phyloP scores from a whole-genome alignment of 1,140 invertebrate genomes.

The Lethocerus indicus region DNA sequence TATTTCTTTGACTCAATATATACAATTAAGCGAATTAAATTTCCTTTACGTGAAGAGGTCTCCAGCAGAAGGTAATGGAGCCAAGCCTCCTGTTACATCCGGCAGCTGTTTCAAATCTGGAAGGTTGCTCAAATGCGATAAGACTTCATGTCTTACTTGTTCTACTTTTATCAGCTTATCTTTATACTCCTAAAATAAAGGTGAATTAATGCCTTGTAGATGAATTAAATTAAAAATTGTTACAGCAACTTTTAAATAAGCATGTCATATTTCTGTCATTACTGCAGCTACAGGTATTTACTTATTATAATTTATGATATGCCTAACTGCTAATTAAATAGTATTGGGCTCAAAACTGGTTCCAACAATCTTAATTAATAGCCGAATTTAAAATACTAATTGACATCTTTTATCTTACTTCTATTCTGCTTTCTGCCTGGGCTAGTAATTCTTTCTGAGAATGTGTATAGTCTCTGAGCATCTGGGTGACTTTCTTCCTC shows the following conservation, averaged over 20 bases:
- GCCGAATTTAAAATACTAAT: no score
- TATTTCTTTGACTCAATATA: no score
- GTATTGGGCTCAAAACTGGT: no score
- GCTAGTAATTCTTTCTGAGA: conserved; percentile 67
- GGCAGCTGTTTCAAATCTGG: conserved; percentile 82
- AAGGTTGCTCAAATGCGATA: conserved; percentile 80
- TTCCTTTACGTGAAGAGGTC: conserved; percentile 63
- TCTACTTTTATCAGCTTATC: conserved; percentile 74
- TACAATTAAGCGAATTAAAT: no score
- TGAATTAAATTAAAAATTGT: no score
- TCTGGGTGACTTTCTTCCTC: conserved; percentile 60
- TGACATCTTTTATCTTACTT: conserved; percentile 39
- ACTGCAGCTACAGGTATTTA: no score
- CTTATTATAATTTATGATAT: no score
- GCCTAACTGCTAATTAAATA: no score
- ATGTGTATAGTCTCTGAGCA: conserved; percentile 74
- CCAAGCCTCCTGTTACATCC: conserved; percentile 64
- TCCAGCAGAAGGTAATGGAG: conserved; percentile 82
- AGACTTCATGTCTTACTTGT: conserved; percentile 67
- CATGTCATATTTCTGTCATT: no score
- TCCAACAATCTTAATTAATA: no score
- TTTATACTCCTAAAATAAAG: conserved; percentile 71
- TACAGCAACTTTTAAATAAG: no score
- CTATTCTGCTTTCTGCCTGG: conserved; percentile 67
- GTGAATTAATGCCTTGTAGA: no score